Evolutionary conservation across 2,797 vertebrate genomes (phyloP).

Genomic region (Acanthurus lineatus): DNA sequence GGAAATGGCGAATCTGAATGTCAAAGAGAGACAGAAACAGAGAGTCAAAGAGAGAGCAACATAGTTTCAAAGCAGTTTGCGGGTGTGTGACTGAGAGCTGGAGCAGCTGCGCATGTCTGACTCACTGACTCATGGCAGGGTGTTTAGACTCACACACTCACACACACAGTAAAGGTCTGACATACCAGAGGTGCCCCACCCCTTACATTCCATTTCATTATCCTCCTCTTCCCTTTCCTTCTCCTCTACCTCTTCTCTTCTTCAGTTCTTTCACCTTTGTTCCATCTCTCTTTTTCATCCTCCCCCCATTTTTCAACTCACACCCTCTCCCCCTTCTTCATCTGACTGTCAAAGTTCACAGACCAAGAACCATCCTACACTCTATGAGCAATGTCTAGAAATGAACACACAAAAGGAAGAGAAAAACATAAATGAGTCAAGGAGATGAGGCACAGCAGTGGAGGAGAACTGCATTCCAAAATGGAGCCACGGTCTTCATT

Average conservation of each 20-base stretch:
- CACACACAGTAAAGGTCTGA: slow-evolving; percentile 65
- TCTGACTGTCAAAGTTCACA: slow-evolving; percentile 15
- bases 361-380: slow-evolving; percentile 11
- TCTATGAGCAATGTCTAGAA: slow-evolving; percentile 32
- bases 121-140: slow-evolving; percentile 79
- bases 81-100: slow-evolving; percentile 65
- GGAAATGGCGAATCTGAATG: slow-evolving; percentile 47
- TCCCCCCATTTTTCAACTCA: not conserved
- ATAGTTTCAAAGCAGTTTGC: slow-evolving; percentile 71
- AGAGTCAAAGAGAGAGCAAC: slow-evolving; percentile 50
- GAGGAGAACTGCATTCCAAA: slow-evolving; percentile 31
- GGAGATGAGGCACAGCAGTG: slow-evolving; percentile 17
- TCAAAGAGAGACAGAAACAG: slow-evolving; percentile 31
- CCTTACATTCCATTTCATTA: slow-evolving; percentile 83
- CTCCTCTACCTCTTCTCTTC: slow-evolving; percentile 58
- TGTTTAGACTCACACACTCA: slow-evolving; percentile 60
- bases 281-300: slow-evolving; percentile 30
- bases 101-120: slow-evolving; percentile 84
- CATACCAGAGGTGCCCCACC: slow-evolving; percentile 86
- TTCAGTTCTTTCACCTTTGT: slow-evolving; percentile 32
- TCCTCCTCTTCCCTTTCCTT: slow-evolving; percentile 71
- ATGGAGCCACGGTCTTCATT: slow-evolving; percentile 38
- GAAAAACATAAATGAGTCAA: slow-evolving; percentile 34
- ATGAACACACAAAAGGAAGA: slow-evolving; percentile 21
- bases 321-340: not conserved